These are phyloP conservation scores for Percopsis transmontana DNA, from an alignment of 2,113 vertebrate genomes.

Conservation along the genomic window DNA sequence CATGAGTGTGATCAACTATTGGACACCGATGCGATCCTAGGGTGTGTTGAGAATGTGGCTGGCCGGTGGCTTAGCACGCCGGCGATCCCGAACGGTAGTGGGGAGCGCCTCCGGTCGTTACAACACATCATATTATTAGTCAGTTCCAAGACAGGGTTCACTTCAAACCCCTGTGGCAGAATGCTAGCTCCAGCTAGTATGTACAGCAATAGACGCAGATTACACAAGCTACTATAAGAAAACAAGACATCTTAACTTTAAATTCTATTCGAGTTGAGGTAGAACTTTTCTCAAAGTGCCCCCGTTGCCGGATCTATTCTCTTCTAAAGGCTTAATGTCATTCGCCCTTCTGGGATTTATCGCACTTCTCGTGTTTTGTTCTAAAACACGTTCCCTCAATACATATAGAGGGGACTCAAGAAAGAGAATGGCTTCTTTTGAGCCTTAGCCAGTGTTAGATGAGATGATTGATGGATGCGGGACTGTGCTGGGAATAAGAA, in stretches of 20 bases:
- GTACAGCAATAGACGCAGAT: not conserved
- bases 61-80: too few species aligned
- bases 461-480: constrained; percentile 72
- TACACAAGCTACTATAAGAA: not conserved
- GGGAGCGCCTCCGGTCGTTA: too few species aligned
- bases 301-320: constrained; percentile 41
- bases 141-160: constrained; percentile 12
- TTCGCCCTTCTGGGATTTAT: constrained; percentile 65
- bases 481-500: constrained; percentile 70
- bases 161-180: constrained; percentile 20
- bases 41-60: too few species aligned
- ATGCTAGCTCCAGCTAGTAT: constrained; percentile 11
- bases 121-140: too few species aligned
- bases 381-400: constrained; percentile 58
- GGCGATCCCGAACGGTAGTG: too few species aligned
- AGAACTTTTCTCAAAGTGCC: constrained; percentile 54
- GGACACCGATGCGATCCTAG: too few species aligned
- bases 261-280: constrained; percentile 30
- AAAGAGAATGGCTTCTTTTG: constrained; percentile 60
- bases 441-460: constrained; percentile 52
- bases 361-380: constrained; percentile 58
- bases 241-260: constrained; percentile 23
- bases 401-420: constrained; percentile 43
- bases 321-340: constrained; percentile 60
- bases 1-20: too few species aligned